Evolutionary conservation across 2,888 invertebrate species (phyloP).

Genomic region (Stenotaenia linearis): DNA sequence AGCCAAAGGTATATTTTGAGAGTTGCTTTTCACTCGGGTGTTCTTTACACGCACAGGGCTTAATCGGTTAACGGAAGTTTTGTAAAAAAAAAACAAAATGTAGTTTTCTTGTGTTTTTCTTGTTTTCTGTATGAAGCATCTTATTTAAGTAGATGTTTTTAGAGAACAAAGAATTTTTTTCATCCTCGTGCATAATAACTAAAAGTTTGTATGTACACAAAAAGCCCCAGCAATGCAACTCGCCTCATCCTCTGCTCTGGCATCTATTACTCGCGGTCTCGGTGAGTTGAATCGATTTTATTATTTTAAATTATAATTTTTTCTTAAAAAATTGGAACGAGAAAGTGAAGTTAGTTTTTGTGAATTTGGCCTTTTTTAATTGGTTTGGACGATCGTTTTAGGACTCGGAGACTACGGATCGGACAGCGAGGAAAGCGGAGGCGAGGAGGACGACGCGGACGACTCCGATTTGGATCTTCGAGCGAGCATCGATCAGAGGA

Average conservation of each 20-base stretch:
- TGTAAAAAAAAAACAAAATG: no score
- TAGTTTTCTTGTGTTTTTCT: no score
- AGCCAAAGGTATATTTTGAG: slow-evolving; percentile 36
- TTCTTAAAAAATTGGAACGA: background rate
- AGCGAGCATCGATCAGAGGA: slow-evolving; percentile 41
- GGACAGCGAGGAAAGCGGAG: slow-evolving; percentile 43
- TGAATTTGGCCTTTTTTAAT: slow-evolving; percentile 24
- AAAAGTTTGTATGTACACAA: slow-evolving; percentile 40
- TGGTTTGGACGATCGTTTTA: slow-evolving; percentile 47
- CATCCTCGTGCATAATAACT: slow-evolving; percentile 36
- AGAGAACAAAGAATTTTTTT: slow-evolving; percentile 14
- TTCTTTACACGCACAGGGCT: slow-evolving; percentile 3
- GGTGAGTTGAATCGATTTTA: slow-evolving; percentile 63
- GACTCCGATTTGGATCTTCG: slow-evolving; percentile 69
- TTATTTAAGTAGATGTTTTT: slow-evolving; percentile 27
- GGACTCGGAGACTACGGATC: slow-evolving; percentile 70
- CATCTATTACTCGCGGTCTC: slow-evolving; percentile 81
- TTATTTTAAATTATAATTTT: background rate
- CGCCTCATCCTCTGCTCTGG: slow-evolving; percentile 74
- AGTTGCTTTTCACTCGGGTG: background rate
- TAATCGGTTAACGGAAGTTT: background rate
- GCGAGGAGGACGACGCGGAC: slow-evolving; percentile 43
- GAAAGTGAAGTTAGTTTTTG: background rate
- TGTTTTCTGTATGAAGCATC: slow-evolving; percentile 29
- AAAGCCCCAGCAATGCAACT: slow-evolving; percentile 64